A percentile compares a stretch with the other conserved stretches of the same genome.
Evolutionary conservation across 2,888 invertebrate species (phyloP).

Genomic region (Resseliella maxima): DNA sequence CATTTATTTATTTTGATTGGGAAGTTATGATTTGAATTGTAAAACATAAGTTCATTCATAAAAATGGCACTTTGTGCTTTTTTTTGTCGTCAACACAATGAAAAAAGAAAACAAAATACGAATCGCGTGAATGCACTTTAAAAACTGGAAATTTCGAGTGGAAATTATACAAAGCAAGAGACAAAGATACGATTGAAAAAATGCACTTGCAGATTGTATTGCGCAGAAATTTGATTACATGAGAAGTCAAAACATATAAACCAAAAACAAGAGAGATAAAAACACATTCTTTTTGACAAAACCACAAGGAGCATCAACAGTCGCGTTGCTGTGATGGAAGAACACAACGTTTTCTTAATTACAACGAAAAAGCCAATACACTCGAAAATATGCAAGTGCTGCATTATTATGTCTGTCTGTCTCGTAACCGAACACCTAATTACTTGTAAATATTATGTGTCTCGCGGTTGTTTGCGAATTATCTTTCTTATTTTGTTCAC

Average conservation of each 20-base stretch:
- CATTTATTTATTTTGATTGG: no score
- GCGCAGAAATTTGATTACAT: neutral
- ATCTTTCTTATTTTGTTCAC: neutral
- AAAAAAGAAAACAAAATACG: neutral
- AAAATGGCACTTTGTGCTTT: neutral
- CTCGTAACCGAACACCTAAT: neutral
- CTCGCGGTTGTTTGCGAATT: neutral
- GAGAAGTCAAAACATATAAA: neutral
- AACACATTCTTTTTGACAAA: neutral
- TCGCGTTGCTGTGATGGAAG: neutral
- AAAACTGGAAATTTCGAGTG: neutral
- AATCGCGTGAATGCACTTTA: conserved; percentile 13
- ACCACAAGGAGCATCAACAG: neutral
- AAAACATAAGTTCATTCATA: neutral
- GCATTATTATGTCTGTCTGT: neutral
- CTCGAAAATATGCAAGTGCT: neutral
- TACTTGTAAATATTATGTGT: neutral
- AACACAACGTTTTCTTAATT: neutral
- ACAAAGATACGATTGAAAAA: neutral
- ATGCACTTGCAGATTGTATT: neutral
- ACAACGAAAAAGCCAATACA: neutral
- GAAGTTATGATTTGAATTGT: no score
- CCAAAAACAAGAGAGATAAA: neutral
- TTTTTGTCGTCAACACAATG: neutral
- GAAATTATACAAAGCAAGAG: neutral